Conservation (phyloP, 1,140 invertebrate genomes). For the Danaus plexippus region DNA sequence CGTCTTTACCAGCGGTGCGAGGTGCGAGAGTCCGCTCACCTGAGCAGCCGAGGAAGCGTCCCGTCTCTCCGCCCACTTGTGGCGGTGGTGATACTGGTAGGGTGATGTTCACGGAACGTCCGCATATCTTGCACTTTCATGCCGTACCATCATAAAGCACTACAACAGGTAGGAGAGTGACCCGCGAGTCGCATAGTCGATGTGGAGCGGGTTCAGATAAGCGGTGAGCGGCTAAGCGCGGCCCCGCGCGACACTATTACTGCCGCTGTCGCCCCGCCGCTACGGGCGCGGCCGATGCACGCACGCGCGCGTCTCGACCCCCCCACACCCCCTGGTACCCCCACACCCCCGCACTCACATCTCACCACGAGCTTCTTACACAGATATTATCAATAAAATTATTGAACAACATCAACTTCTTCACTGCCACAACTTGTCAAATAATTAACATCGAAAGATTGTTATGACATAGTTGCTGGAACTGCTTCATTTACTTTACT, state of each 20-base stretch:
- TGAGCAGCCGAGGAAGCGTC: constrained; percentile 55
- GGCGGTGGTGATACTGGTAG: constrained; percentile 42
- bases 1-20: constrained; percentile 46
- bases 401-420: constrained; percentile 58
- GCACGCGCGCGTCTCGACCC: constrained; percentile 39
- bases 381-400: constrained; percentile 71
- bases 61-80: constrained; percentile 62
- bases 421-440: constrained; percentile 44
- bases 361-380: constrained; percentile 48
- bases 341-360: constrained; percentile 47
- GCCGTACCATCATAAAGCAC: constrained; percentile 68
- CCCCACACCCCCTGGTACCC: constrained; percentile 21
- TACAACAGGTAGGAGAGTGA: constrained; percentile 66
- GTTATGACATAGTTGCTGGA: constrained; percentile 3
- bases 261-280: constrained; percentile 32
- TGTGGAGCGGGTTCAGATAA: constrained; percentile 24
- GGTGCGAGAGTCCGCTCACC: constrained; percentile 61
- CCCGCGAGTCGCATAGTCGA: constrained; percentile 62
- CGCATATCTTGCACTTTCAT: constrained; percentile 66
- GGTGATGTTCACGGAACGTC: constrained; percentile 61
- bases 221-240: constrained; percentile 32
- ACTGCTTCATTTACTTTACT: constrained; percentile 4
- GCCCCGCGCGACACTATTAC: constrained; percentile 53
- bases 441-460: constrained; percentile 30
- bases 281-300: constrained; percentile 46